A percentile compares a stretch with the other conserved stretches of the same genome.
phyloP scores from a whole-genome alignment of 2,797 vertebrate genomes.

The Alfaro cultratus region DNA sequence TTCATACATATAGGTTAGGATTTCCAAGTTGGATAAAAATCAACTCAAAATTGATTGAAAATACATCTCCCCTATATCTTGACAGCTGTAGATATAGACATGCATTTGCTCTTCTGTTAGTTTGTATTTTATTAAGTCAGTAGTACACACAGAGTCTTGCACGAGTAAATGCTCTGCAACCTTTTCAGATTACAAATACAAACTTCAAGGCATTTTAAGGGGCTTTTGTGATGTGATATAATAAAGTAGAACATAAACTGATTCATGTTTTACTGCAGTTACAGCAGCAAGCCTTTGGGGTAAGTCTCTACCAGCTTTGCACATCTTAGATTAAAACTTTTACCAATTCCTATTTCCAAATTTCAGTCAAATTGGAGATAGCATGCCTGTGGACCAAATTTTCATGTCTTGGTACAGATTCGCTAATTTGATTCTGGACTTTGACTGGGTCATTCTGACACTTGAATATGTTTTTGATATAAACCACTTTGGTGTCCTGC shows the following conservation, averaged over 20 bases:
- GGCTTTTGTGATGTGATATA: background rate
- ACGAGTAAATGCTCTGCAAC: background rate
- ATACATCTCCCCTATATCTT: background rate
- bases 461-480: no score
- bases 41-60: background rate
- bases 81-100: background rate
- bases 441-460: no score
- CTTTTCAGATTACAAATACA: no score
- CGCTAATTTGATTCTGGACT: no score
- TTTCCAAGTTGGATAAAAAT: background rate
- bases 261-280: background rate
- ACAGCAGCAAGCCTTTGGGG: background rate
- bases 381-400: no score
- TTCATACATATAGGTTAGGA: background rate
- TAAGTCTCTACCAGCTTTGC: background rate
- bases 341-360: no score
- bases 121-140: background rate
- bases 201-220: background rate
- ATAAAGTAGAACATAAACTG: background rate
- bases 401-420: no score
- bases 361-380: no score
- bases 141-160: background rate
- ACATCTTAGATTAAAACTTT: background rate
- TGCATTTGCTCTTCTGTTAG: background rate
- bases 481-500: no score